Evolutionary conservation across 2,113 vertebrate genomes (phyloP), one percentile per base, ranked within the genome.

Genomic region (Onychostoma macrolepis): DNA sequence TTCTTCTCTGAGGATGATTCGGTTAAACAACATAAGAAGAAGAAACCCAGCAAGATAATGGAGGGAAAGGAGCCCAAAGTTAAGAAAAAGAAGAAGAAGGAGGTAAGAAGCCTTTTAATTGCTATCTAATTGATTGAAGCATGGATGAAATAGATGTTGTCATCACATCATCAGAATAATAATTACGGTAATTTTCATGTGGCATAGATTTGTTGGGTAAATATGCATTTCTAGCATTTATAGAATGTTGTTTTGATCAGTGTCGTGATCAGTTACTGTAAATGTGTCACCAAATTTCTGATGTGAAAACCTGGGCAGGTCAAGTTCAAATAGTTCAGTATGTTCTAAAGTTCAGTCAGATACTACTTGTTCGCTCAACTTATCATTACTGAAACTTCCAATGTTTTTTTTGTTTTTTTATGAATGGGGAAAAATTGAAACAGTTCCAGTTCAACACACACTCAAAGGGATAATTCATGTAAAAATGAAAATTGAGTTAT

Each of bases 51-150:
- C 93, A 97, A 97, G 92, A 94, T 94, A 88, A 97, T 96, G 92
- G 97, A 97, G 43, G 92, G 93, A 83, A 97, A 97, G 88, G 90
- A 93, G 86, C 92, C 94, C 84, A 97, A 97, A 94, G 93, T 96
- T 77, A 96, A 96, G 90, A 96, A 96, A 91, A 97, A 96, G 94
- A 98, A 96, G 93, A 97, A 97, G 95, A 97, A 97, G 96, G 95
- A 91, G 21, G 53, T 81, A 53, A n/a, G 26, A 0, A n/a, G 13
- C 9, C 15, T 80, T 28, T 50, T 15, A 7, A 80, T 8, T 67
- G n/a, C 69, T 61, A 21, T 36, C 8, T 41, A 12, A 6, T 61
- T 3, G 4, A 21, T 33, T 48, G n/a, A 28, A 50, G 13, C 13
- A 13, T 38, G 9, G 28, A 11, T 53, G 0, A 58, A 36, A 36